phyloP scores from a whole-genome alignment of 1,140 invertebrate species.

The Aphaenogaster ashmeadi region DNA sequence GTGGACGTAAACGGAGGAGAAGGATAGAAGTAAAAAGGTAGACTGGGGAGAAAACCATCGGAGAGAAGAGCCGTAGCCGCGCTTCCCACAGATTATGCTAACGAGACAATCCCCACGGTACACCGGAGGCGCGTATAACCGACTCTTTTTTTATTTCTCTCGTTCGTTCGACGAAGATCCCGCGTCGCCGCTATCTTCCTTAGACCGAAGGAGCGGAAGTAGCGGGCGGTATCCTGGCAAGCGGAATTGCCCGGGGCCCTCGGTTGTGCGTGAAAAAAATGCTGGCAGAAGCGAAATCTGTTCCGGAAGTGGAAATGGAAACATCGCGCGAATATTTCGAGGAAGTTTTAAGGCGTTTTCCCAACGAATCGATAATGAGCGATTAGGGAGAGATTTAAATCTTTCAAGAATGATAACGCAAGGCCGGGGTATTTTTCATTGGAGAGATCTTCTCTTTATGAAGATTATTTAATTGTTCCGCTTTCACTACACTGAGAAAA shows the following conservation, averaged over 20 bases:
- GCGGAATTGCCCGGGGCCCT: conserved; percentile 14
- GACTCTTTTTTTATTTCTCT: conserved; percentile 75
- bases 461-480: not conserved
- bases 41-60: conserved; percentile 64
- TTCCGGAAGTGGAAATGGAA: conserved; percentile 25
- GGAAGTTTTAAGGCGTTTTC: not conserved
- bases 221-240: conserved; percentile 7
- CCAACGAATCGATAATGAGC: not conserved
- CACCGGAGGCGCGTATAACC: conserved; percentile 62
- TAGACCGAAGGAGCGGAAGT: not conserved
- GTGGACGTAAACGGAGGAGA: conserved; percentile 26
- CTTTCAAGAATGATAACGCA: not conserved
- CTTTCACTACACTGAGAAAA: no score
- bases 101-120: conserved; percentile 79
- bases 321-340: not conserved
- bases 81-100: conserved; percentile 82
- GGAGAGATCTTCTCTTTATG: not conserved
- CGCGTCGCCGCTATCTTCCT: conserved; percentile 61
- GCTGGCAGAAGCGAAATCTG: not conserved
- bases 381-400: not conserved
- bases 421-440: not conserved
- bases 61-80: conserved; percentile 70
- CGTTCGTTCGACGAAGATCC: conserved; percentile 53
- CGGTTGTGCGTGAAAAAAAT: conserved; percentile 10
- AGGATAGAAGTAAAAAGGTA: conserved; percentile 50